These are phyloP conservation scores for Trilocha varians DNA, from an alignment of 2,888 invertebrate species.

Conservation along the genomic window DNA sequence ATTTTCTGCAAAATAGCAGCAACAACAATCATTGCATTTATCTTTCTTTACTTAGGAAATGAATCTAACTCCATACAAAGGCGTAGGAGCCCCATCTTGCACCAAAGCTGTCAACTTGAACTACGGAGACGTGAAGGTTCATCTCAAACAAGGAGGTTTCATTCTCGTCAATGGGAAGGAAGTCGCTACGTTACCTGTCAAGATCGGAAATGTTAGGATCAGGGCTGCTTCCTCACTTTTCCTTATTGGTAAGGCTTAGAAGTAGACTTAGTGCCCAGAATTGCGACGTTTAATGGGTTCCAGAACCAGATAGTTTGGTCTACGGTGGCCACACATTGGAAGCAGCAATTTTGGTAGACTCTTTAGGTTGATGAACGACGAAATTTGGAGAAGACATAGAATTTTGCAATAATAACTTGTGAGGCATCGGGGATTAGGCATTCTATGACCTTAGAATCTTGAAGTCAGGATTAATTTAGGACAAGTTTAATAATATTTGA, in stretches of 20 bases:
- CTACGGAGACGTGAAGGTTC: conserved; percentile 70
- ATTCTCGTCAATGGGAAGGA: conserved; percentile 81
- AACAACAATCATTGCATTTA: neutral
- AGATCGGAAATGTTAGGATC: conserved; percentile 75
- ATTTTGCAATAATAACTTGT: too few species aligned
- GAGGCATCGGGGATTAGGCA: too few species aligned
- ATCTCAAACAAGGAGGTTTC: conserved; percentile 82
- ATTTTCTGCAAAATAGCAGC: neutral
- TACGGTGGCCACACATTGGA: too few species aligned
- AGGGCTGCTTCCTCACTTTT: conserved; percentile 85
- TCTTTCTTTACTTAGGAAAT: conserved; percentile 59
- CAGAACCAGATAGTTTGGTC: too few species aligned
- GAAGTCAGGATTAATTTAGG: too few species aligned
- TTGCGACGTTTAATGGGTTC: too few species aligned
- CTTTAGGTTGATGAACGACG: too few species aligned
- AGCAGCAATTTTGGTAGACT: too few species aligned
- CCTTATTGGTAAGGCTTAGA: conserved; percentile 65
- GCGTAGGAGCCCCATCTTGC: conserved; percentile 80
- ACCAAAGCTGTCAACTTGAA: conserved; percentile 84
- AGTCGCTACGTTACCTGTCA: conserved; percentile 76
- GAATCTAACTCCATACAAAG: conserved; percentile 74
- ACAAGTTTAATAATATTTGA: too few species aligned
- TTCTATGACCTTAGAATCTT: too few species aligned
- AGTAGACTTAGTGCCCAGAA: too few species aligned
- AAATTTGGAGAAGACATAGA: too few species aligned